Conservation (phyloP, 37 sponge, comb jelly and placozoan species). For the Petrosia ficiformis region DNA sequence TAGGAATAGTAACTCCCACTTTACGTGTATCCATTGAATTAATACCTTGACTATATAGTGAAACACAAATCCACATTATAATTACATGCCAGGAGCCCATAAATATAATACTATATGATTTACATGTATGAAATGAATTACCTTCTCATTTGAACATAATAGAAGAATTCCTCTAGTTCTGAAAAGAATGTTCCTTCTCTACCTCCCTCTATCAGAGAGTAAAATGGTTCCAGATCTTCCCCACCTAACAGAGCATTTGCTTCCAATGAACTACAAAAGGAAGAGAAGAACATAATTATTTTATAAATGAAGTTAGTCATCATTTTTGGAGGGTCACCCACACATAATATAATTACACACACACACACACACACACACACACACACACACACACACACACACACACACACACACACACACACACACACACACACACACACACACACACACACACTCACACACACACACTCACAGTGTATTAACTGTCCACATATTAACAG, state of each 20-base stretch:
- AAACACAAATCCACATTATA: background rate
- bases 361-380: no score
- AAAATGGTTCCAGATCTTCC: conserved; percentile 87
- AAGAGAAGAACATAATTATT: no score
- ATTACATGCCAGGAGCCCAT: background rate
- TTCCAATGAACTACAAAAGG: conserved; percentile 73
- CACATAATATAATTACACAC: no score
- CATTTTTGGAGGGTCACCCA: background rate
- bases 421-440: no score
- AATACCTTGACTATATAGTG: conserved; percentile 68
- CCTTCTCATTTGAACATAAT: conserved; percentile 94
- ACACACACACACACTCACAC: no score
- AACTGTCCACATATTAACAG: conserved; percentile 84
- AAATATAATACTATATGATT: background rate
- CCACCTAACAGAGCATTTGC: conserved; percentile 87
- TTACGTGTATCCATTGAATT: conserved; percentile 54
- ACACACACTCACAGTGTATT: conserved; percentile 77
- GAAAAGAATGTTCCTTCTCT: conserved; percentile 85
- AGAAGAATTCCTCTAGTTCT: conserved; percentile 96
- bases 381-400: conserved; percentile 6
- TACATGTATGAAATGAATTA: conserved; percentile 11
- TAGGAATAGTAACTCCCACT: conserved; percentile 66
- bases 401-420: conserved; percentile 1
- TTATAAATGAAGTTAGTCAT: background rate
- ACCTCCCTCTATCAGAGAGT: conserved; percentile 93